A percentile compares a stretch with the other conserved stretches of the same genome.
Conservation (phyloP, 37 sponge, comb jelly and placozoan species). For the Trichoplax adhaerens region DNA sequence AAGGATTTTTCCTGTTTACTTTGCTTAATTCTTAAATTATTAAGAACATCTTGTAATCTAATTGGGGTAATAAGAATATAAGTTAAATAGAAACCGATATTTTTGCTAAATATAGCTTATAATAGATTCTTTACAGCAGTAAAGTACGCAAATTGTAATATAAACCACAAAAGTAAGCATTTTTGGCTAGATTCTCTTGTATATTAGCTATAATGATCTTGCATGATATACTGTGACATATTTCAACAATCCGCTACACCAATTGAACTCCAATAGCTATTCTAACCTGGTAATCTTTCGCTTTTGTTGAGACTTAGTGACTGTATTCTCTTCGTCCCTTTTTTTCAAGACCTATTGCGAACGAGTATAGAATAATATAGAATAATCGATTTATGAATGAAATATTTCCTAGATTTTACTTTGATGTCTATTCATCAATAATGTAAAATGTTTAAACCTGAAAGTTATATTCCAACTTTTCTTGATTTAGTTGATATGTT, state of each 20-base stretch:
- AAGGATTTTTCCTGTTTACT: conserved; percentile 41
- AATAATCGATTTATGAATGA: no score
- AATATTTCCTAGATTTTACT: no score
- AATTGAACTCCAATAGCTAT: neutral
- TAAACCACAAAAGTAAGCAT: no score
- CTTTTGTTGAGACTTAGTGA: conserved; percentile 88
- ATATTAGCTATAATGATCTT: no score
- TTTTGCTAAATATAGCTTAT: no score
- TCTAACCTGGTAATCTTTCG: conserved; percentile 57
- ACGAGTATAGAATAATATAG: no score
- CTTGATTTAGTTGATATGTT: conserved; percentile 90
- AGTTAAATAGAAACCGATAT: no score
- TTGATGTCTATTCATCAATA: neutral
- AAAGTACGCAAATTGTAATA: no score
- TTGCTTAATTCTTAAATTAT: conserved; percentile 36
- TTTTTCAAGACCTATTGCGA: conserved; percentile 62
- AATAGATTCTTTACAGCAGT: no score
- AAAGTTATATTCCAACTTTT: conserved; percentile 95
- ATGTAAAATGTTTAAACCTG: conserved; percentile 25
- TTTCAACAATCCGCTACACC: neutral
- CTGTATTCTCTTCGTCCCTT: conserved; percentile 93
- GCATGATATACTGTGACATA: neutral
- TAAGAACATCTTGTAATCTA: conserved; percentile 64
- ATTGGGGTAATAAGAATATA: no score
- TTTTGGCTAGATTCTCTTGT: no score